These are phyloP conservation scores for Coptotermes formosanus DNA, from an alignment of 1,140 invertebrate species.

Conservation along the genomic window DNA sequence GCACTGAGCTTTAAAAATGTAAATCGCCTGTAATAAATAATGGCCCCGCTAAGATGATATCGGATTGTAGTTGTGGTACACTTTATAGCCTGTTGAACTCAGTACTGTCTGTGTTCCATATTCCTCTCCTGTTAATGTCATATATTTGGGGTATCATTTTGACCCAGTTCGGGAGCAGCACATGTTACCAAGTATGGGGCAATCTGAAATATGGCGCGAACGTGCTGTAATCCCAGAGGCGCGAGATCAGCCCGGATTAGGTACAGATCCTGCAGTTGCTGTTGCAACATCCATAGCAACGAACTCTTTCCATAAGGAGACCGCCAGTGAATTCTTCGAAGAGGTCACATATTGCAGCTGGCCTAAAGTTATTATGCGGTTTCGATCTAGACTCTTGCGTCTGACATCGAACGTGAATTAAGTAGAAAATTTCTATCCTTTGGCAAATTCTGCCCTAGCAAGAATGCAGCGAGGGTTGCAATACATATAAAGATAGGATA, in stretches of 20 bases:
- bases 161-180: background rate
- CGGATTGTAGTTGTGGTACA: background rate
- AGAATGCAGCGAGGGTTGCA: too few species aligned
- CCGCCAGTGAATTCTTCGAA: too few species aligned
- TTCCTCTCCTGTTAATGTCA: background rate
- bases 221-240: background rate
- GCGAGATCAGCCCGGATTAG: background rate
- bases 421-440: too few species aligned
- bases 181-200: background rate
- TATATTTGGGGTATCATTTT: background rate
- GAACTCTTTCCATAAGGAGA: too few species aligned
- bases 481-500: too few species aligned
- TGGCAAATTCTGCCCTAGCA: too few species aligned
- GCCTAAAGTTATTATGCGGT: too few species aligned
- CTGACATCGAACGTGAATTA: too few species aligned
- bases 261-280: too few species aligned
- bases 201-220: background rate
- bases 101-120: background rate
- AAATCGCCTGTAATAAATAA: background rate
- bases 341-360: too few species aligned
- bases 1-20: background rate
- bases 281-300: too few species aligned
- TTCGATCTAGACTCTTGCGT: too few species aligned
- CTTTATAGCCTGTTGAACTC: background rate
- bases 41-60: background rate